Conservation (phyloP, 2,113 vertebrate genomes). For the Actinemys pallida region DNA sequence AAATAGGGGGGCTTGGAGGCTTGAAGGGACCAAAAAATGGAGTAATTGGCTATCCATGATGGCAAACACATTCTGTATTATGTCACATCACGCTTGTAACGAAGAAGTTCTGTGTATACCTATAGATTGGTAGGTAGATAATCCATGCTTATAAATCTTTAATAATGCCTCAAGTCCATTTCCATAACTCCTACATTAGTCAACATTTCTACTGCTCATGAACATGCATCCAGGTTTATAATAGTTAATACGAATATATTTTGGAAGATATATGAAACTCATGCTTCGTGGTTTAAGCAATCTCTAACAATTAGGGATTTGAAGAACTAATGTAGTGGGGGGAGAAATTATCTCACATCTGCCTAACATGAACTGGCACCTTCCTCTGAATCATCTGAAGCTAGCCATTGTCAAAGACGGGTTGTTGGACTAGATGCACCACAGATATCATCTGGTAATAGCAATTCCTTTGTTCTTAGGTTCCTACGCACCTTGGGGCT, state of each 20-base stretch:
- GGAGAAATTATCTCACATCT: slow-evolving; percentile 24
- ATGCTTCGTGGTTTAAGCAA: slow-evolving; percentile 37
- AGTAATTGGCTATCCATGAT: neutral
- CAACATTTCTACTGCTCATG: neutral
- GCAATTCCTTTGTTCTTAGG: neutral
- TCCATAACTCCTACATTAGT: neutral
- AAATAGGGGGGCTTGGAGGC: neutral
- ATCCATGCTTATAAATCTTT: neutral
- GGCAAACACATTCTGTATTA: neutral
- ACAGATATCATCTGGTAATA: neutral
- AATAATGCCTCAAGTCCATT: neutral
- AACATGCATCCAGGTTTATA: neutral
- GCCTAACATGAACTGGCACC: neutral
- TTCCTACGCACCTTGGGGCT: neutral
- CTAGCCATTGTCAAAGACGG: neutral
- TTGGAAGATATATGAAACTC: slow-evolving; percentile 54
- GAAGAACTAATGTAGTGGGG: slow-evolving; percentile 10
- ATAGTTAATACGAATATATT: slow-evolving; percentile 23
- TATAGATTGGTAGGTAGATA: neutral
- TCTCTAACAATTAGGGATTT: neutral
- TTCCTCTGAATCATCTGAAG: neutral
- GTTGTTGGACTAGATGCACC: neutral
- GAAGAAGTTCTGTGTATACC: neutral
- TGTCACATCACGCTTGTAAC: neutral
- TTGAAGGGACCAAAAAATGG: neutral